A percentile compares a stretch with the other conserved stretches of the same genome.
Evolutionary conservation across 2,888 invertebrate genomes (phyloP).

Genomic region (Drosophila anomelani): DNA sequence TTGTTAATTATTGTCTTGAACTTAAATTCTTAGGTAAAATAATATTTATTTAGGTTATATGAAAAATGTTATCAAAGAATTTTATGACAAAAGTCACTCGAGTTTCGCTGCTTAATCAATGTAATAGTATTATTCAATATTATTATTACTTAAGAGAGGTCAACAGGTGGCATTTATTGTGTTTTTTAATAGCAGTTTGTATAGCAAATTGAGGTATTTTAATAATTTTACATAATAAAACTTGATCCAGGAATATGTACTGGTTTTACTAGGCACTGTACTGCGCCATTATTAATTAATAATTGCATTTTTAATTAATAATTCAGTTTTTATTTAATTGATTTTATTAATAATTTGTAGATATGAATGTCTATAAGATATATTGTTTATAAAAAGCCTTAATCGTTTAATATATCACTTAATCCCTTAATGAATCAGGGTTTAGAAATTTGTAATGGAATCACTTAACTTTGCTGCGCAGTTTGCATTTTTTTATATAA

Average conservation of each 20-base stretch:
- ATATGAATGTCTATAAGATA: no score
- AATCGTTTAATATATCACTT: background rate
- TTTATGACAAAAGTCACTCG: background rate
- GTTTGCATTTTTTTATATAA: background rate
- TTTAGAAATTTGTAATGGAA: background rate
- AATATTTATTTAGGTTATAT: background rate
- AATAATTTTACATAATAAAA: background rate
- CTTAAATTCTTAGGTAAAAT: background rate
- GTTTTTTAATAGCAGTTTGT: background rate
- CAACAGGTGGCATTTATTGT: no score
- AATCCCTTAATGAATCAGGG: background rate
- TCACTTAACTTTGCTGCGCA: background rate
- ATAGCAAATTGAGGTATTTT: background rate
- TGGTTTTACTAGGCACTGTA: background rate
- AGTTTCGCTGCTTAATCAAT: background rate
- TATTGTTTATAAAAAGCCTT: background rate
- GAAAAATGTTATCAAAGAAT: background rate
- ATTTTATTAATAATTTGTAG: background rate
- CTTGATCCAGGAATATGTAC: background rate
- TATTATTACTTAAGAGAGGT: background rate
- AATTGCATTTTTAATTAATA: constrained; percentile 1
- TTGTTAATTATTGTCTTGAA: background rate
- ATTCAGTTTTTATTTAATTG: background rate
- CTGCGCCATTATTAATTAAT: constrained; percentile 1
- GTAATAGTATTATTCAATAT: background rate